Evolutionary conservation across 64 coral and sea anemone genomes (phyloP).

Genomic region (Montipora sp.): DNA sequence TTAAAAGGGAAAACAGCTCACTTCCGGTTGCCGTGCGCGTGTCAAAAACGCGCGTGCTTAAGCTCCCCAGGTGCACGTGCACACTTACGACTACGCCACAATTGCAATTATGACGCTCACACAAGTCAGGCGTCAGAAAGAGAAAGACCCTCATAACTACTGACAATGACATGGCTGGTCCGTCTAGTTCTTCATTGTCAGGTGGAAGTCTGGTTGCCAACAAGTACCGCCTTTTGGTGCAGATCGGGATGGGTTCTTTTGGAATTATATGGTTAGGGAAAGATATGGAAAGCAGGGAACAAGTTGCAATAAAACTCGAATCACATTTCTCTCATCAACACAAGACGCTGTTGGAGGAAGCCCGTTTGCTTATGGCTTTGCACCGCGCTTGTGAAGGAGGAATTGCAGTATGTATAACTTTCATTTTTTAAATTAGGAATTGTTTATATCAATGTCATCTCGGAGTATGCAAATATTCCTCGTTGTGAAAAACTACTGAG

Average conservation of each 20-base stretch:
- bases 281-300: slow-evolving; percentile 37
- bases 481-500: too few relatives aligned
- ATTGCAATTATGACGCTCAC: slow-evolving; percentile 8
- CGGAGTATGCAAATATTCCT: too few relatives aligned
- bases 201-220: slow-evolving; percentile 43
- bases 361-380: slow-evolving; percentile 26
- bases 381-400: neutral
- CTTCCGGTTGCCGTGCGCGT: too few relatives aligned
- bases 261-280: slow-evolving; percentile 67
- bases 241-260: slow-evolving; percentile 74
- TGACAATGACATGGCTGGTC: neutral
- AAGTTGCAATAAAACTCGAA: slow-evolving; percentile 70
- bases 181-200: neutral
- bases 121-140: neutral
- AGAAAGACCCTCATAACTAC: neutral
- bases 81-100: neutral
- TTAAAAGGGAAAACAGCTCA: too few relatives aligned
- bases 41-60: too few relatives aligned
- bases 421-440: neutral
- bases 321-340: neutral
- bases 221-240: slow-evolving; percentile 42
- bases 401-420: neutral
- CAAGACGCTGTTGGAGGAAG: slow-evolving; percentile 34
- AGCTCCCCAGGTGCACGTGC: neutral
- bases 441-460: too few relatives aligned